Conservation (phyloP, 2,888 invertebrate species). For the Sminthurides aquaticus region DNA sequence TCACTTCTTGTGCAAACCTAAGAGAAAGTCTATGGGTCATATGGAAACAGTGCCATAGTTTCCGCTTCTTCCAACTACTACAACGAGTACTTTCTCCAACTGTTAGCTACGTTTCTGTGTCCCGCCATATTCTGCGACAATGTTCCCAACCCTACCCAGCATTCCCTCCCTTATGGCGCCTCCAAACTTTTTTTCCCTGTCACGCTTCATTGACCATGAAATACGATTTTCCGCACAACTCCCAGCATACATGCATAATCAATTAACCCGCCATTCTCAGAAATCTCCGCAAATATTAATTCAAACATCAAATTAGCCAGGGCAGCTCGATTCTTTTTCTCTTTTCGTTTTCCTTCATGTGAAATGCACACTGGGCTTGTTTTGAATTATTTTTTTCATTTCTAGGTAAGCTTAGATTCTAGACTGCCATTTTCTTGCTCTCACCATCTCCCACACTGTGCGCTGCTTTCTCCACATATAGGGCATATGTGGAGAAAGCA, state of each 20-base stretch:
- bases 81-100: background rate
- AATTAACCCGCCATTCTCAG: background rate
- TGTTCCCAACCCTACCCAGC: no score
- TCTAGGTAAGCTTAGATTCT: no score
- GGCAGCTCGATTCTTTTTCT: no score
- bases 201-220: background rate
- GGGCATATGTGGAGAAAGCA: background rate
- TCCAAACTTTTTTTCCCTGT: background rate
- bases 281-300: background rate
- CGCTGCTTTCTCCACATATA: background rate
- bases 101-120: background rate
- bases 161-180: conserved; percentile 1
- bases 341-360: background rate
- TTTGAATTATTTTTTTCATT: no score
- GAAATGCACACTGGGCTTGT: background rate
- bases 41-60: background rate
- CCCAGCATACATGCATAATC: background rate
- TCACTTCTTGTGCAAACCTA: no score
- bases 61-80: background rate
- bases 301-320: background rate
- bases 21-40: no score
- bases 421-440: no score
- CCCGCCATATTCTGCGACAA: no score
- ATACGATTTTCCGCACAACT: background rate
- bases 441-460: background rate